A percentile compares a stretch with the other conserved stretches of the same genome.
Evolutionary conservation across 2,113 vertebrate species (phyloP).

Genomic region (Plotosus lineatus): DNA sequence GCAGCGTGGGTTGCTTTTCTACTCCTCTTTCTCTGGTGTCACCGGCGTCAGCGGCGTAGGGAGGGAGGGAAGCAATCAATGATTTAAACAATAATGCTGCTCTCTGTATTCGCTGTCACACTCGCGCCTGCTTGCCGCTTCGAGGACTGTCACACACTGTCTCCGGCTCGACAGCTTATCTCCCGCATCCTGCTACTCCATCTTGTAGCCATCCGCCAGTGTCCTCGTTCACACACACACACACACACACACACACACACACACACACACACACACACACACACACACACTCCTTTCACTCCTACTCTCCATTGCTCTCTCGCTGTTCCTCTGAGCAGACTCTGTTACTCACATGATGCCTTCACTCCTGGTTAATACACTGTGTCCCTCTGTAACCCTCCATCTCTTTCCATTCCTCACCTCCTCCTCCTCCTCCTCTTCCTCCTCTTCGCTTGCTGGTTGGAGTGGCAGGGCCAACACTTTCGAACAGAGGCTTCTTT

Average conservation of each 20-base stretch:
- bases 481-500: slow-evolving; percentile 49
- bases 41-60: slow-evolving; percentile 50
- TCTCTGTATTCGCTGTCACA: slow-evolving; percentile 80
- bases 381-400: slow-evolving; percentile 53
- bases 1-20: slow-evolving; percentile 47
- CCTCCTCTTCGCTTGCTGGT: background rate
- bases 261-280: slow-evolving; percentile 35
- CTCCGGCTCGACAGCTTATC: slow-evolving; percentile 65
- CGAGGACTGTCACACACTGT: slow-evolving; percentile 67
- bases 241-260: slow-evolving; percentile 20
- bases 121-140: slow-evolving; percentile 63
- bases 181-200: slow-evolving; percentile 61
- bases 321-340: slow-evolving; percentile 44
- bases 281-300: slow-evolving; percentile 31
- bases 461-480: slow-evolving; percentile 39
- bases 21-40: slow-evolving; percentile 57
- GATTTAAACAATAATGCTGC: slow-evolving; percentile 80
- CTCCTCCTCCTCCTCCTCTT: slow-evolving; percentile 40
- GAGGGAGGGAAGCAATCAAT: slow-evolving; percentile 71
- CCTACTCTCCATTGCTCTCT: slow-evolving; percentile 34
- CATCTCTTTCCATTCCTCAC: slow-evolving; percentile 23
- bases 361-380: slow-evolving; percentile 60
- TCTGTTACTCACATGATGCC: slow-evolving; percentile 56
- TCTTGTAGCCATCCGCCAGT: slow-evolving; percentile 64
- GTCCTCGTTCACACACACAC: slow-evolving; percentile 45